Percentiles rank a stretch among this genome's conserved stretches.
phyloP scores from a whole-genome alignment of 2,113 vertebrate genomes.

The Pandion haliaetus region DNA sequence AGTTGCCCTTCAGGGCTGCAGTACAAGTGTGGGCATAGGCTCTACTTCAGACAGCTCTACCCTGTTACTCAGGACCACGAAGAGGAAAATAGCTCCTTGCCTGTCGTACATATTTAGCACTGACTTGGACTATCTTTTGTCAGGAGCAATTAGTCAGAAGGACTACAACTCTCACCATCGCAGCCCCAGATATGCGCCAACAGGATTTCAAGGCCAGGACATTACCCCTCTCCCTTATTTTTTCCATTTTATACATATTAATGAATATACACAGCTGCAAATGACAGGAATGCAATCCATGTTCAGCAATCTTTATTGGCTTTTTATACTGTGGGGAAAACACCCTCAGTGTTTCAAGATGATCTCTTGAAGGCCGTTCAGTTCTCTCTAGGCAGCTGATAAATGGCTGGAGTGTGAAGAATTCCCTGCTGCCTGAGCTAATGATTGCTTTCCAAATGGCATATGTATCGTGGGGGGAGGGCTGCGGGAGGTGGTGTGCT shows the following conservation, averaged over 20 bases:
- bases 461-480: neutral
- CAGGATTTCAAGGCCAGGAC: neutral
- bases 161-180: rapidly evolving
- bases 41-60: rapidly evolving
- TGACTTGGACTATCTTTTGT: neutral
- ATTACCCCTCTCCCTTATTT: neutral
- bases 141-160: neutral
- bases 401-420: constrained; percentile 54
- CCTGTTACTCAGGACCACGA: neutral
- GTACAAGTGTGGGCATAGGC: rapidly evolving
- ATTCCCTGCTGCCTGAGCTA: constrained; percentile 57
- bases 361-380: constrained; percentile 6
- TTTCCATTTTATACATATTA: neutral
- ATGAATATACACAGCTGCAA: neutral
- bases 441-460: constrained; percentile 37
- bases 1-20: rapidly evolving
- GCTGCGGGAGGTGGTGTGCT: neutral
- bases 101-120: rapidly evolving
- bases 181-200: neutral
- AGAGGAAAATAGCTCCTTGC: neutral
- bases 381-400: constrained; percentile 71
- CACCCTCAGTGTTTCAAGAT: neutral
- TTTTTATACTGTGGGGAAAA: neutral
- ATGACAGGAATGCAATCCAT: neutral
- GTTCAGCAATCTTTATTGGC: neutral